A percentile compares a stretch with the other conserved stretches of the same genome.
Conservation (phyloP, 2,888 invertebrate species). For the Lampropteryx suffumata region DNA sequence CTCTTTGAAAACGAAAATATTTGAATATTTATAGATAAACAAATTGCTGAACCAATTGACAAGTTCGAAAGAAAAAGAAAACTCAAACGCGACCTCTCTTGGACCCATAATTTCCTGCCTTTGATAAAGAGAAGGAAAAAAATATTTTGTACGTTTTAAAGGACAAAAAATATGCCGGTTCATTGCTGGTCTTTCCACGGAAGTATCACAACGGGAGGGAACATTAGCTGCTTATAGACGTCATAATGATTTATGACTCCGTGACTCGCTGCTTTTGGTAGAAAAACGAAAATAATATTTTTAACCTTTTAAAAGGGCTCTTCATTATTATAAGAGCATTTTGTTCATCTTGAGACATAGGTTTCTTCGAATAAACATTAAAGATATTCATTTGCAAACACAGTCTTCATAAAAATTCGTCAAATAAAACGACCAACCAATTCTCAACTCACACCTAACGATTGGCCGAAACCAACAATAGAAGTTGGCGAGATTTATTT, state of each 20-base stretch:
- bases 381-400: too few species aligned
- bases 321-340: too few species aligned
- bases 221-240: conserved; percentile 29
- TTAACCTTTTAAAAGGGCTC: neutral
- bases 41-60: neutral
- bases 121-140: conserved; percentile 8
- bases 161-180: conserved; percentile 8
- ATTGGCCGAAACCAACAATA: conserved; percentile 17
- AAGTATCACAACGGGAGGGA: conserved; percentile 10
- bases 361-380: too few species aligned
- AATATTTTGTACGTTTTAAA: conserved; percentile 16
- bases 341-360: too few species aligned
- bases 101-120: neutral
- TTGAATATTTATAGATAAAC: neutral
- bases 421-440: neutral
- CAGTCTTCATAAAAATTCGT: neutral
- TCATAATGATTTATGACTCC: conserved; percentile 36
- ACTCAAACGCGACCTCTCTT: neutral
- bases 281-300: conserved; percentile 10
- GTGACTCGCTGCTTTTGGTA: conserved; percentile 23
- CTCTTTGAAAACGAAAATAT: too few species aligned
- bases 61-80: neutral
- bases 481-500: conserved; percentile 34
- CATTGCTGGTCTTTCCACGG: neutral
- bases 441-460: conserved; percentile 4